Base-by-base conservation (phyloP, 2,797 vertebrate species). In the Lutjanus campechanus region DNA sequence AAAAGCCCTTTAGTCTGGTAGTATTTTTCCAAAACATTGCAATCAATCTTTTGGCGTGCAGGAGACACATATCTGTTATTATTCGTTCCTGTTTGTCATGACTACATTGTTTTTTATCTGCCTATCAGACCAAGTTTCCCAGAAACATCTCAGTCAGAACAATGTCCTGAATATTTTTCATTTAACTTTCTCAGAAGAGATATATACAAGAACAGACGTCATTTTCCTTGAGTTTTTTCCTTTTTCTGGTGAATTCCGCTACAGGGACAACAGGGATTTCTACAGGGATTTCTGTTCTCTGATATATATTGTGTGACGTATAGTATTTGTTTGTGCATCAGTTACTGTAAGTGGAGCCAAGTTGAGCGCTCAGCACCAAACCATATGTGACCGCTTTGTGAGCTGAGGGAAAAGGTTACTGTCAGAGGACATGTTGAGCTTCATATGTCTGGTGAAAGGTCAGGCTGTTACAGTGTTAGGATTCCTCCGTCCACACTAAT, bases 371-470 rank as follows among this genome's bases (percentile, higher is more conserved):
- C 55, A 46, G 51, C 29, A 47, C 29, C 55, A 61, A 46, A 77
- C 82, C 76, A 69, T 25, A 69, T 75, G 72, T 82, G 75, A 79
- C 84, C 17, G 20, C 12, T 50, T 50, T 50, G 55, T 29, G 59
- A 16, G 55, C 43, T 44, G 63, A 58, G 72, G 81, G 80, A 82
- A 90, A 89, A 78, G 81, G 85, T 89, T 91, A 63, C 70, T 67
- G 71, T 81, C 81, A 75, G 76, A 77, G 67, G 59, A 89, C 36
- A 51, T 65, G 79, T 72, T 69, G 73, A 73, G 50, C 85, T 73
- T 87, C 79, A 74, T 82, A 63, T 53, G 56, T 81, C 65, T 70
- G 75, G 54, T 67, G 76, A 92, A 95, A 95, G 93, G 91, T 94
- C 91, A 93, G 65, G 6, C 22, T 66, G 82, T 70, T 77, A 19